phyloP scores from a whole-genome alignment of 2,113 vertebrate species.

The Taxidea taxus region DNA sequence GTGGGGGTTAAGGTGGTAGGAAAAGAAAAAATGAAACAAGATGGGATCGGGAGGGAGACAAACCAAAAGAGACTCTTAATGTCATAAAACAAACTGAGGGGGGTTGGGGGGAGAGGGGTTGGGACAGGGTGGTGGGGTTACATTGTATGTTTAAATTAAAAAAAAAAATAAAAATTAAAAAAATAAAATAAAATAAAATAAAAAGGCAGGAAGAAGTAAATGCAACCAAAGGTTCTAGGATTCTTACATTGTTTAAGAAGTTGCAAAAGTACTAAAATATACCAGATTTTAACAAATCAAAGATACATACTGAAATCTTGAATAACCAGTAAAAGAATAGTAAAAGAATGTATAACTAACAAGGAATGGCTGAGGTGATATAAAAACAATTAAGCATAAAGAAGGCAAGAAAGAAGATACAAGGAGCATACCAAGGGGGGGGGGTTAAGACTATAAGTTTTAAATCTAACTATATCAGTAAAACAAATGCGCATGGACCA shows the following conservation, averaged over 20 bases:
- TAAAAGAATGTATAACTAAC: background rate
- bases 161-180: too few relatives aligned
- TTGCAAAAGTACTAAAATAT: background rate
- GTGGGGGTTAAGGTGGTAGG: too few relatives aligned
- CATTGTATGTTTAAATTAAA: too few relatives aligned
- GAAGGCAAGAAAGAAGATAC: background rate
- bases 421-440: background rate
- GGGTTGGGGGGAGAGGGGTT: too few relatives aligned
- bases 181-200: too few relatives aligned
- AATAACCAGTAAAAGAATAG: background rate
- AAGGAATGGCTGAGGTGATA: background rate
- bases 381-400: background rate
- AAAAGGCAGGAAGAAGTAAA: background rate
- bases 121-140: too few relatives aligned
- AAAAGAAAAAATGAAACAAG: too few relatives aligned
- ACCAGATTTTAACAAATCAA: background rate
- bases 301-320: background rate
- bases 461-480: background rate
- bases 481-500: background rate
- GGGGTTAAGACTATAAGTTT: background rate
- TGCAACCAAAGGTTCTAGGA: background rate
- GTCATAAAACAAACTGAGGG: too few relatives aligned
- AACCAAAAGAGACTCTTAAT: too few relatives aligned
- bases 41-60: too few relatives aligned
- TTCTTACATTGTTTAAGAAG: background rate